phyloP scores from a whole-genome alignment of 2,797 vertebrate species.

The Malacoctenus gilli region DNA sequence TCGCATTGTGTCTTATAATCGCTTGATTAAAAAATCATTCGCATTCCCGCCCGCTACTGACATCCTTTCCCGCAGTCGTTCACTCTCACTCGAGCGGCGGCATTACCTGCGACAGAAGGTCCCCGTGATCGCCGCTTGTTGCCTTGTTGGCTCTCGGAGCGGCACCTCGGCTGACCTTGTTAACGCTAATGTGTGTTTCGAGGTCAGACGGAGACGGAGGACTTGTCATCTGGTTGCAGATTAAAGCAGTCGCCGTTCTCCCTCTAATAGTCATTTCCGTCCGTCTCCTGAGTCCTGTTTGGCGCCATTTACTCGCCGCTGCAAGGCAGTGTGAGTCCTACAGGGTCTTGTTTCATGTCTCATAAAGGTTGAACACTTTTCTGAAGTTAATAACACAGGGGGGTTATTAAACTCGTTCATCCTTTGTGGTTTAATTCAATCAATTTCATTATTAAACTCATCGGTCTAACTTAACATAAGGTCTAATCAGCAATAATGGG shows the following conservation, averaged over 20 bases:
- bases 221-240: slow-evolving; percentile 54
- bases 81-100: slow-evolving; percentile 7
- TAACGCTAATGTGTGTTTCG: slow-evolving; percentile 60
- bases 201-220: slow-evolving; percentile 51
- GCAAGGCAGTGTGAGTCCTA: slow-evolving; percentile 9
- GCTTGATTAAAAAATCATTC: slow-evolving; percentile 18
- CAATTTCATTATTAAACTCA: too few species aligned
- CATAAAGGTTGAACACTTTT: slow-evolving; percentile 36
- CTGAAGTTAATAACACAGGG: slow-evolving; percentile 44
- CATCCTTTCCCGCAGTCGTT: not conserved
- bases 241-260: slow-evolving; percentile 49
- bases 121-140: slow-evolving; percentile 28
- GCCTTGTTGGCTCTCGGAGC: slow-evolving; percentile 18
- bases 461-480: too few species aligned
- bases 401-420: slow-evolving; percentile 16
- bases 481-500: too few species aligned
- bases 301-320: slow-evolving; percentile 31
- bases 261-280: slow-evolving; percentile 52
- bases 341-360: slow-evolving; percentile 37
- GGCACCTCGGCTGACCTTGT: slow-evolving; percentile 49
- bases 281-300: slow-evolving; percentile 42
- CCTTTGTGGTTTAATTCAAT: not conserved
- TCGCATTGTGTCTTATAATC: not conserved
- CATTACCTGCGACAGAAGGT: slow-evolving; percentile 16
- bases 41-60: slow-evolving; percentile 16